phyloP scores from a whole-genome alignment of 1,140 invertebrate genomes.

The Conus ventricosus region DNA sequence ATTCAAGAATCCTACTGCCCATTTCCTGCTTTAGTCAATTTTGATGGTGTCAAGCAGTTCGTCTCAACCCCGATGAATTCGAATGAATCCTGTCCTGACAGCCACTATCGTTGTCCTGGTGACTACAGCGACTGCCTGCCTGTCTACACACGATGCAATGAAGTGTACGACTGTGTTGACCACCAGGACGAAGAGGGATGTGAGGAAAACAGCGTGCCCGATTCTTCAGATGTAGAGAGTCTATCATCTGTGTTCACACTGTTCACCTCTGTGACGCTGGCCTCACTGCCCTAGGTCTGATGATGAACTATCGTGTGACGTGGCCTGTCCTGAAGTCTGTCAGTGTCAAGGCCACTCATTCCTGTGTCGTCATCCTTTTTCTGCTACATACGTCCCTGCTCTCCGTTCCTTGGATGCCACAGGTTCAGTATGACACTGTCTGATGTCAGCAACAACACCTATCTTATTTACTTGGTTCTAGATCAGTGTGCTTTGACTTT shows the following conservation, averaged over 20 bases:
- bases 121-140: background rate
- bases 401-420: background rate
- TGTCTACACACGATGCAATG: conserved; percentile 28
- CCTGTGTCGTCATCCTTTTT: conserved; percentile 5
- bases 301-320: conserved; percentile 37
- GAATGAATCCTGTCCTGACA: background rate
- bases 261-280: conserved; percentile 22
- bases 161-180: conserved; percentile 12
- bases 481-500: background rate
- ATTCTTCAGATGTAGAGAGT: conserved; percentile 26
- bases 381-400: background rate
- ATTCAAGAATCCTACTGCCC: background rate
- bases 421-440: background rate
- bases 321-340: conserved; percentile 48
- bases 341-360: conserved; percentile 15
- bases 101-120: conserved; percentile 1
- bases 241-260: conserved; percentile 27
- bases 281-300: conserved; percentile 35
- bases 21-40: background rate
- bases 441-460: background rate
- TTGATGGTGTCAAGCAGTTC: conserved; percentile 8
- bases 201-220: conserved; percentile 26
- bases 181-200: conserved; percentile 16
- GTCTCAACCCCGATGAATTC: background rate
- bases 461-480: background rate